These are phyloP conservation scores for Cliona cf. orientalis DNA, from an alignment of 37 sponge, comb jelly and placozoan genomes.

Conservation along the genomic window DNA sequence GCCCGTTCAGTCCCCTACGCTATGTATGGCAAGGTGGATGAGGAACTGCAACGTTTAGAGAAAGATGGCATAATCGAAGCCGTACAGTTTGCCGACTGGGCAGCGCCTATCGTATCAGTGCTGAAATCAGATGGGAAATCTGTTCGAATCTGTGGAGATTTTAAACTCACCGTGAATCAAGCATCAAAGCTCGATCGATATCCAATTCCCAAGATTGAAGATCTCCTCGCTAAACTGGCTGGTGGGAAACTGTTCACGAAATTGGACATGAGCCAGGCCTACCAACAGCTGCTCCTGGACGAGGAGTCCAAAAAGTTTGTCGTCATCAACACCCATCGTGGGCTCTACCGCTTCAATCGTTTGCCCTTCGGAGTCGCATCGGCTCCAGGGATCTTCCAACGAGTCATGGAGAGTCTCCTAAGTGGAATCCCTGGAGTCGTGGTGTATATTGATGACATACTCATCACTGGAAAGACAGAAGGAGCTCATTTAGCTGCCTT, in stretches of 20 bases:
- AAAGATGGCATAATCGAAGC: conserved; percentile 25
- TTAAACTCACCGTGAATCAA: conserved; percentile 34
- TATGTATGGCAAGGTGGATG: conserved; percentile 28
- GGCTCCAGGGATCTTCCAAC: conserved; percentile 40
- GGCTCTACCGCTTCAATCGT: conserved; percentile 17
- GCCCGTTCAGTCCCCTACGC: too few species aligned
- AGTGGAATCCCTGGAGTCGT: conserved; percentile 15
- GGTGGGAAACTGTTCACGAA: conserved; percentile 31
- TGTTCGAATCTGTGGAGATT: conserved; percentile 57
- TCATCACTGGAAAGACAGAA: conserved; percentile 17
- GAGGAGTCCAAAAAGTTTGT: conserved; percentile 30
- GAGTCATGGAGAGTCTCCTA: conserved; percentile 12
- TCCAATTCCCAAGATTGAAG: conserved; percentile 31
- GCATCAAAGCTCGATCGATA: conserved; percentile 21
- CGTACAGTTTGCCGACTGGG: conserved; percentile 49
- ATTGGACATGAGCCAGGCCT: conserved; percentile 36
- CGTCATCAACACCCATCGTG: conserved; percentile 27
- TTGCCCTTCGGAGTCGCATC: conserved; percentile 47
- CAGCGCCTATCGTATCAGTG: conserved; percentile 51
- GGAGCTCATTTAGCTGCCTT: neutral
- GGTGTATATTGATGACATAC: conserved; percentile 37
- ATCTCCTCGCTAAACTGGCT: conserved; percentile 14
- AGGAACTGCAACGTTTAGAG: conserved; percentile 6
- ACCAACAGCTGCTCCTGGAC: conserved; percentile 31
- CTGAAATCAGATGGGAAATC: conserved; percentile 28